Evolutionary conservation across 2,113 vertebrate species (phyloP).

Genomic region (Jacana jacana): DNA sequence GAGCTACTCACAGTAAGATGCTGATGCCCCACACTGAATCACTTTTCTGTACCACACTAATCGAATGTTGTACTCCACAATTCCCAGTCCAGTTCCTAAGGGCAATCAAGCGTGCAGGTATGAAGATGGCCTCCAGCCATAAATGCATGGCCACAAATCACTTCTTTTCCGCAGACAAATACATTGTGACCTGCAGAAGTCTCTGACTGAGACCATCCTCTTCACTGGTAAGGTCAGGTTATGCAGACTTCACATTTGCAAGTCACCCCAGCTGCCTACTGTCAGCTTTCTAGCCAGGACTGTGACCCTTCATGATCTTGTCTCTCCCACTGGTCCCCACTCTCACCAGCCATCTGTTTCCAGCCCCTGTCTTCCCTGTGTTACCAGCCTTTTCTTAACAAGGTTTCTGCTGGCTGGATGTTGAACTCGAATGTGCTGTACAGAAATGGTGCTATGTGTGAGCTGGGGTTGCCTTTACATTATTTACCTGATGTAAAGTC

Average conservation of each 20-base stretch:
- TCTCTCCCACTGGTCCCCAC: not conserved
- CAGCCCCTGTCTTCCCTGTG: not conserved
- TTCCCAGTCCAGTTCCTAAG: not conserved
- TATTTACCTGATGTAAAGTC: not conserved
- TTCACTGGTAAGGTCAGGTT: not conserved
- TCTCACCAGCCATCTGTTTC: not conserved
- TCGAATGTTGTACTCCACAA: not conserved
- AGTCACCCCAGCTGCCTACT: not conserved
- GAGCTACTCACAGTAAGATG: not conserved
- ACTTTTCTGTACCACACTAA: not conserved
- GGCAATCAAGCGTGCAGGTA: not conserved
- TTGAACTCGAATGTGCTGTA: not conserved
- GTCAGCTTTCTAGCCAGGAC: not conserved
- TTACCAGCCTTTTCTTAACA: not conserved
- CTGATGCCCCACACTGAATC: not conserved
- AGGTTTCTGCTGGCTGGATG: not conserved
- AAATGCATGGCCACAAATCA: not conserved
- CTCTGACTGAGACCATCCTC: not conserved
- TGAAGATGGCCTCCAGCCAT: not conserved
- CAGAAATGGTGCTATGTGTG: rapidly evolving
- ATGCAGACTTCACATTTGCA: not conserved
- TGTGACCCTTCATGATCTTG: rapidly evolving
- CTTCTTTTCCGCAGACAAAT: not conserved
- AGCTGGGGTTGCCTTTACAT: not conserved
- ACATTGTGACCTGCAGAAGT: not conserved